A percentile compares a stretch with the other conserved stretches of the same genome.
Evolutionary conservation across 2,113 vertebrate species (phyloP).

Genomic region (Talpa occidentalis): DNA sequence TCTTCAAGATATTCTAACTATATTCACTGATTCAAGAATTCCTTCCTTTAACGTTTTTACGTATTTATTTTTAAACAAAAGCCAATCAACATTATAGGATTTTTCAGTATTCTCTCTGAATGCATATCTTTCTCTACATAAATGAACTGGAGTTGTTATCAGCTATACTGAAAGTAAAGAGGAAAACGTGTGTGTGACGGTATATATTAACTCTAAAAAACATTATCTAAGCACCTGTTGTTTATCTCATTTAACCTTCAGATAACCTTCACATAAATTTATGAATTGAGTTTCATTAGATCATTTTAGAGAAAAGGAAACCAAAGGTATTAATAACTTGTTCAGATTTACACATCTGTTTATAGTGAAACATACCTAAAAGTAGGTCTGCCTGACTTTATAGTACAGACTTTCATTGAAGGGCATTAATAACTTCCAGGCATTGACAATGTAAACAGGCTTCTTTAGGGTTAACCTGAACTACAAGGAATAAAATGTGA

Average conservation of each 20-base stretch:
- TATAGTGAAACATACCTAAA: not conserved
- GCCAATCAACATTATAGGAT: not conserved
- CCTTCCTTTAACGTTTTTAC: not conserved
- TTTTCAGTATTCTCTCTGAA: not conserved
- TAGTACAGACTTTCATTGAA: not conserved
- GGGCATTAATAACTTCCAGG: not conserved
- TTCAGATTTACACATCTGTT: not conserved
- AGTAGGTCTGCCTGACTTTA: not conserved
- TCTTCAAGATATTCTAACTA: not conserved
- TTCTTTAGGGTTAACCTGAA: not conserved
- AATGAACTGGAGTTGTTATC: not conserved
- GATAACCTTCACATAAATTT: not conserved
- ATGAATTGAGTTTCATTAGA: not conserved
- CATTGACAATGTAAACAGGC: not conserved
- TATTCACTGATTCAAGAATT: not conserved
- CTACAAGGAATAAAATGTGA: not conserved
- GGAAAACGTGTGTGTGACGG: not conserved
- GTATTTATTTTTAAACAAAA: not conserved
- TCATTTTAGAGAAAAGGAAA: not conserved
- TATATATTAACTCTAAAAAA: not conserved
- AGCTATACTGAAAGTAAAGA: slow-evolving; percentile 30
- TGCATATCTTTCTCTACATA: not conserved
- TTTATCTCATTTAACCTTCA: not conserved
- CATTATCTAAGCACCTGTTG: not conserved
- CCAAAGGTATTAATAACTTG: not conserved